These are phyloP conservation scores for Amphiprion clarkii DNA, from an alignment of 2,797 vertebrate species.

Conservation along the genomic window DNA sequence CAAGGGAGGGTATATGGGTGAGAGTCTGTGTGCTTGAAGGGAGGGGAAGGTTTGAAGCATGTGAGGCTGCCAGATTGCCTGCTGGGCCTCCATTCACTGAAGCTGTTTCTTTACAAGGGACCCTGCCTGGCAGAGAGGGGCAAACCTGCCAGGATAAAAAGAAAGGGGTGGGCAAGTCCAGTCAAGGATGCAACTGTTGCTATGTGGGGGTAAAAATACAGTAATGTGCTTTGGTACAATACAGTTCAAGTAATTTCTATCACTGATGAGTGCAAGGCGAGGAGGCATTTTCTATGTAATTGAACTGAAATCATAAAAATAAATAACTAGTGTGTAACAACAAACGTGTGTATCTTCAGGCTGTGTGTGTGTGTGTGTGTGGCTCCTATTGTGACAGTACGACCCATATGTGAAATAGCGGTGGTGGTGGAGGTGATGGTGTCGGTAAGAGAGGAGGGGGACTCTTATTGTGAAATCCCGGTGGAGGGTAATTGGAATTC, in stretches of 20 bases:
- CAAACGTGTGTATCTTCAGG: constrained; percentile 35
- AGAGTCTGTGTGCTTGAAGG: constrained; percentile 37
- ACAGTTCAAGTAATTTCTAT: constrained; percentile 22
- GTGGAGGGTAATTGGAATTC: constrained; percentile 85
- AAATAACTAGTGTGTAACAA: constrained; percentile 32
- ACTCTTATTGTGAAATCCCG: constrained; percentile 79
- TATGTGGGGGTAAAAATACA: constrained; percentile 52
- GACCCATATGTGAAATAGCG: constrained; percentile 36
- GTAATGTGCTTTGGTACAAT: constrained; percentile 28
- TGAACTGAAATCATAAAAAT: constrained; percentile 38
- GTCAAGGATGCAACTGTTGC: constrained; percentile 76
- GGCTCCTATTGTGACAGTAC: constrained; percentile 49
- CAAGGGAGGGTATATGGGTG: constrained; percentile 28
- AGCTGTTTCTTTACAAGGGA: constrained; percentile 84
- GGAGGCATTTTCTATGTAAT: constrained; percentile 26
- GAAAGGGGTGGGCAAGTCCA: constrained; percentile 63
- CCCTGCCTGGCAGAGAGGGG: constrained; percentile 78
- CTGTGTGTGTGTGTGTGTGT: constrained; percentile 28
- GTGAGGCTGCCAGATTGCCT: constrained; percentile 72
- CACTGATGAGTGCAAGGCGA: constrained; percentile 22
- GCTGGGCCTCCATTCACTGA: constrained; percentile 83
- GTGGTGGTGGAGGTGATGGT: constrained; percentile 45
- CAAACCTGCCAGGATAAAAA: constrained; percentile 70
- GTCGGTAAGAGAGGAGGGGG: constrained; percentile 35
- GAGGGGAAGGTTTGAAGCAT: constrained; percentile 49